These are phyloP conservation scores for Dicycla oo DNA, from an alignment of 2,888 invertebrate genomes.

Conservation along the genomic window DNA sequence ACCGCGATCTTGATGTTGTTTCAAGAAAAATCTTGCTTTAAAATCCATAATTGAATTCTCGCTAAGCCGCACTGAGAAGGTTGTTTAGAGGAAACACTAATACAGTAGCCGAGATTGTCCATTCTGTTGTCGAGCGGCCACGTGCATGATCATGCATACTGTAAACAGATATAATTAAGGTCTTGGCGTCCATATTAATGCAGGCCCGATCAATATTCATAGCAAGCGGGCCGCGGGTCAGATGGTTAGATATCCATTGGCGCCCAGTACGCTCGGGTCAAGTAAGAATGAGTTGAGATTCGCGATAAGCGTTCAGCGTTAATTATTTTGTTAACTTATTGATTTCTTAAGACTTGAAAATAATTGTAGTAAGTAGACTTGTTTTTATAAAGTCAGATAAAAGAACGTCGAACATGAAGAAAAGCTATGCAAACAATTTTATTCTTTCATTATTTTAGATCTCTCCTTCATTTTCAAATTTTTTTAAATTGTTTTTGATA, in stretches of 20 bases:
- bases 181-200: conserved; percentile 78
- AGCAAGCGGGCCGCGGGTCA: conserved; percentile 74
- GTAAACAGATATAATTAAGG: conserved; percentile 84
- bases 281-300: conserved; percentile 66
- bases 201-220: conserved; percentile 81
- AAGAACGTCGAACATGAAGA: neutral
- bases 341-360: conserved; percentile 28
- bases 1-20: conserved; percentile 4
- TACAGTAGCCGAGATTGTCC: conserved; percentile 59
- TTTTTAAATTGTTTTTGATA: no score
- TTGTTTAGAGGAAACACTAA: conserved; percentile 57
- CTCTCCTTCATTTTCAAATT: neutral
- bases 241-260: conserved; percentile 73
- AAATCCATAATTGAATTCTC: conserved; percentile 36
- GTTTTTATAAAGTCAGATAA: neutral
- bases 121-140: conserved; percentile 57
- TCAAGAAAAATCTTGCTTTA: conserved; percentile 32
- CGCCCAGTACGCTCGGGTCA: conserved; percentile 66
- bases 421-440: neutral
- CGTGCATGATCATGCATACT: conserved; percentile 78
- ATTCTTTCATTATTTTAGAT: neutral
- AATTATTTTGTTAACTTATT: conserved; percentile 62
- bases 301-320: conserved; percentile 63
- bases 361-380: neutral
- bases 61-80: conserved; percentile 42